Percentiles rank a stretch among this genome's conserved stretches.
phyloP scores from a whole-genome alignment of 2,888 invertebrate genomes.

The Deilephila porcellus region DNA sequence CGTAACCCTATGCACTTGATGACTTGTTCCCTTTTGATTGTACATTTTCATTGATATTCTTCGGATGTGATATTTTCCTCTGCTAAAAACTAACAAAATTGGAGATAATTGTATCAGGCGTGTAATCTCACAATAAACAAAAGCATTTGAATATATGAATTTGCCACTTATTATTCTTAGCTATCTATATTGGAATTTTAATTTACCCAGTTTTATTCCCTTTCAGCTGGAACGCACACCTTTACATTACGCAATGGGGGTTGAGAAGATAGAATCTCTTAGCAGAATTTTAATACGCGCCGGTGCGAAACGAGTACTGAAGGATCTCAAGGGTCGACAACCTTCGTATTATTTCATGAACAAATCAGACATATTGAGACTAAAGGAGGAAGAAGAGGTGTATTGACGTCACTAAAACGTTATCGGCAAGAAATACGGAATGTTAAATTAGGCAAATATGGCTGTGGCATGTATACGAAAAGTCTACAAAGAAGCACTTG shows the following conservation, averaged over 20 bases:
- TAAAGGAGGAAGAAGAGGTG: conserved; percentile 93
- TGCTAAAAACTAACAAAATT: too few species aligned
- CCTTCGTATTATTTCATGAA: conserved; percentile 97
- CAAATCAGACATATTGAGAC: conserved; percentile 92
- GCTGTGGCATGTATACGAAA: conserved; percentile 49
- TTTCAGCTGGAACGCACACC: conserved; percentile 93
- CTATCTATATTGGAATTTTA: neutral
- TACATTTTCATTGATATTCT: too few species aligned
- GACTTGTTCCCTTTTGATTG: too few species aligned
- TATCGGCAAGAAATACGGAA: neutral
- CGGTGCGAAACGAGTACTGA: conserved; percentile 92
- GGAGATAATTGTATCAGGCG: too few species aligned
- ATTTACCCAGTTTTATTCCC: neutral
- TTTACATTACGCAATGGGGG: conserved; percentile 96
- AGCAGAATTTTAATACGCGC: conserved; percentile 92
- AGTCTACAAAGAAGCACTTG: conserved; percentile 46
- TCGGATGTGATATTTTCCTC: too few species aligned
- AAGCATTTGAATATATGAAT: too few species aligned
- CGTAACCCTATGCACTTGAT: too few species aligned
- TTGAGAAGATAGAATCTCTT: conserved; percentile 92
- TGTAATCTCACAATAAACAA: too few species aligned
- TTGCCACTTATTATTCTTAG: neutral
- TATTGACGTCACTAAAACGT: conserved; percentile 60
- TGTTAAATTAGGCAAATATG: conserved; percentile 34
- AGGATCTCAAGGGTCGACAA: conserved; percentile 95